Base-by-base conservation (phyloP, 2,888 invertebrate species). In the Timema cristinae region DNA sequence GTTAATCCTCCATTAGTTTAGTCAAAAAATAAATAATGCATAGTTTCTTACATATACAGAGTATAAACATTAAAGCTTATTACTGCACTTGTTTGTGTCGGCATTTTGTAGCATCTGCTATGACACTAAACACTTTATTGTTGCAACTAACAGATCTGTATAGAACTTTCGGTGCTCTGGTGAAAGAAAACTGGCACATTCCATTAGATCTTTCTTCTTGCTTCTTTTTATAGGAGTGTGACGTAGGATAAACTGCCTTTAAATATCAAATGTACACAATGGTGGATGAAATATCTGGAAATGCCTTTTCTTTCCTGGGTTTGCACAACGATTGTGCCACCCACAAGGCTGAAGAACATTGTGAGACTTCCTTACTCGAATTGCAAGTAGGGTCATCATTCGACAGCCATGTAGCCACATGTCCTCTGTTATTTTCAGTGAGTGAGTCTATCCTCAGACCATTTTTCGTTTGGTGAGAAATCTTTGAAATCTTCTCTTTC, bases 271-370 rank as follows among this genome's bases (percentile, higher is more conserved):
- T 16, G 15, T 56, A 13, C 13, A 7, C 6, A 15, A 7, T 16
- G 13, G 56, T 6, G 13, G 56, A 16, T 15, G 15, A 16, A 6
- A 56, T 56, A 56, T 56, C 6, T 16, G 15, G 56, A 56, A 6
- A 13, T 6, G n/a, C n/a, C 15, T 16, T 56, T 56, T 16, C 56
- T 56, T 56, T 56, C 13, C 10, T 56, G 6, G 7, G 56, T 16
- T 56, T 56, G 56, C 11, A 10, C 11, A 56, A 7, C 15, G n/a
- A n/a, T n/a, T n/a, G 56, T 15, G 11, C 15, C 56, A 10, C 15
- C 11, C 56, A 56, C n/a, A n/a, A 56, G 56, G 11, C 56, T 56
- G 56, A 56, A 56, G 56, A 56, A n/a, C n/a, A n/a, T n/a, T n/a
- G n/a, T n/a, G n/a, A n/a, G n/a, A n/a, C n/a, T n/a, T n/a, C n/a